Evolutionary conservation across 2,888 invertebrate species (phyloP).

Genomic region (Pherbina coryleti): DNA sequence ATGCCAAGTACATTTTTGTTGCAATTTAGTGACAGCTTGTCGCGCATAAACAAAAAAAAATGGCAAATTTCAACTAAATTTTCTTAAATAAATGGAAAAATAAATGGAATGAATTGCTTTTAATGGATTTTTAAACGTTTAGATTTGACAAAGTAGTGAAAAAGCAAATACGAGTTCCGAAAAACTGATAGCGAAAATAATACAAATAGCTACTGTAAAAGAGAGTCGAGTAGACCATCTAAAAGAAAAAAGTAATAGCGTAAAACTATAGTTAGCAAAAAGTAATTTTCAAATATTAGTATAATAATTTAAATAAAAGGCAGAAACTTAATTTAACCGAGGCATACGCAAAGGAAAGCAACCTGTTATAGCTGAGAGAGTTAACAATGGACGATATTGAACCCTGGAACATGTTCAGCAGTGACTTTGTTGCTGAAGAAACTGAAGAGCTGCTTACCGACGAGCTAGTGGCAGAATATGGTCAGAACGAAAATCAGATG

Average conservation of each 20-base stretch:
- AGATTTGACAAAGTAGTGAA: neutral
- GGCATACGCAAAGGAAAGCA: neutral
- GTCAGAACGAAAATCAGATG: conserved; percentile 43
- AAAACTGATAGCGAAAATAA: neutral
- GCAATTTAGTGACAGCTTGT: conserved; percentile 16
- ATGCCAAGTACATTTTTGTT: conserved; percentile 4
- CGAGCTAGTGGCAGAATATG: conserved; percentile 26
- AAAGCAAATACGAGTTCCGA: neutral
- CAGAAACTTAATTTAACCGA: neutral
- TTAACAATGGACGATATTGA: conserved; percentile 59
- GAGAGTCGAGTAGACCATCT: neutral
- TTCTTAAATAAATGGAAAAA: conserved; percentile 37
- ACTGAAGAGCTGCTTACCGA: conserved; percentile 28
- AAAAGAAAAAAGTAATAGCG: neutral
- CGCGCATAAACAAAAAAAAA: conserved; percentile 5
- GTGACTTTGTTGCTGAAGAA: conserved; percentile 56
- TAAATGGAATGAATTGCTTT: neutral
- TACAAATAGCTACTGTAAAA: neutral
- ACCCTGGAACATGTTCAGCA: conserved; percentile 63
- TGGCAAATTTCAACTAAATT: conserved; percentile 10
- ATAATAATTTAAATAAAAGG: neutral
- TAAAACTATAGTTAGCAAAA: neutral
- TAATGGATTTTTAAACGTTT: neutral
- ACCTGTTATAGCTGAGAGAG: neutral
- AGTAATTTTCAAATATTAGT: conserved; percentile 15